Evolutionary conservation across 2,888 invertebrate species (phyloP).

Genomic region (Emesis castigata): DNA sequence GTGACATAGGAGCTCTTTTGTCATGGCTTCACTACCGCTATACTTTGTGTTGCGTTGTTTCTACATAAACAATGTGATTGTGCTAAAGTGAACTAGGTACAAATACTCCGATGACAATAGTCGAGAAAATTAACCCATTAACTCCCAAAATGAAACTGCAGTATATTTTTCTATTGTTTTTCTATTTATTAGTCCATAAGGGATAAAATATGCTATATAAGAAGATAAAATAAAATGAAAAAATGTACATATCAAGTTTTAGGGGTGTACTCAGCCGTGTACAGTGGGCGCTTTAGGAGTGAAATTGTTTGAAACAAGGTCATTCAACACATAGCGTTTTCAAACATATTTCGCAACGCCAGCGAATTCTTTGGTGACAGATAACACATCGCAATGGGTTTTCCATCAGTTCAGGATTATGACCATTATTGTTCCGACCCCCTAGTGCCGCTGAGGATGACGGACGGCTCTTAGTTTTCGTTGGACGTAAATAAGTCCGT

Average conservation of each 20-base stretch:
- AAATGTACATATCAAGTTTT: conserved; percentile 46
- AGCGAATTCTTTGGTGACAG: conserved; percentile 49
- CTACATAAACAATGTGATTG: too few species aligned
- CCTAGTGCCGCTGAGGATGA: conserved; percentile 52
- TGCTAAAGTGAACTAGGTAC: too few species aligned
- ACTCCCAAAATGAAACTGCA: conserved; percentile 37
- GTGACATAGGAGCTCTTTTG: too few species aligned
- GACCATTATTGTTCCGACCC: conserved; percentile 32
- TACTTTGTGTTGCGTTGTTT: too few species aligned
- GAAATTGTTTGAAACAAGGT: conserved; percentile 61
- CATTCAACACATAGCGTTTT: conserved; percentile 61
- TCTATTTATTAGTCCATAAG: conserved; percentile 43
- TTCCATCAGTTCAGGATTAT: conserved; percentile 53
- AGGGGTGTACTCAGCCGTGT: conserved; percentile 46
- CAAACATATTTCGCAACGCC: conserved; percentile 55
- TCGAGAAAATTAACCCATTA: conserved; percentile 53
- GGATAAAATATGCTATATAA: conserved; percentile 45
- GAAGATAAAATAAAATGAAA: conserved; percentile 39
- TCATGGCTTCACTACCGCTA: too few species aligned
- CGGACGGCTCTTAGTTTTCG: conserved; percentile 51
- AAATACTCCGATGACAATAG: too few species aligned
- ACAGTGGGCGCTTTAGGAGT: conserved; percentile 55
- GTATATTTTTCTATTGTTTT: conserved; percentile 35
- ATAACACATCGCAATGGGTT: conserved; percentile 53
- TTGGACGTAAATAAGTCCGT: conserved; percentile 50